Conservation (phyloP, 2,888 invertebrate species). For the Himalopsyche tibetana region DNA sequence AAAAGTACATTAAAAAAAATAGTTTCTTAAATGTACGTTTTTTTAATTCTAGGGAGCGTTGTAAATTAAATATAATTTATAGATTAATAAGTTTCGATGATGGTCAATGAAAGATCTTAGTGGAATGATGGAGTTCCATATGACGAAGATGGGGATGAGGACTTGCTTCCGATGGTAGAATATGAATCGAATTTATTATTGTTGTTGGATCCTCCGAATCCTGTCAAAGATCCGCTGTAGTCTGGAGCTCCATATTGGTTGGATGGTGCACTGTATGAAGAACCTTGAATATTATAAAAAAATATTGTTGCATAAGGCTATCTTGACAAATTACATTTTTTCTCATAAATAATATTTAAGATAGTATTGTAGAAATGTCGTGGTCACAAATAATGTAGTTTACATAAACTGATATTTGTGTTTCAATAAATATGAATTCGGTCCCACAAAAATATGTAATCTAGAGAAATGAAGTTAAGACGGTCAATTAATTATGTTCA, state of each 20-base stretch:
- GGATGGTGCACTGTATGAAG: conserved; percentile 50
- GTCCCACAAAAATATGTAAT: too few relatives aligned
- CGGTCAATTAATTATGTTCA: too few relatives aligned
- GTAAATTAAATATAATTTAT: background rate
- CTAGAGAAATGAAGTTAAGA: too few relatives aligned
- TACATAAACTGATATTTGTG: too few relatives aligned
- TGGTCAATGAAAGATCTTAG: background rate
- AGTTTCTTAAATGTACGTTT: too few relatives aligned
- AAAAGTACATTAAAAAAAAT: background rate
- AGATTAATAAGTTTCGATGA: background rate
- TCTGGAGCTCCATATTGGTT: conserved; percentile 67
- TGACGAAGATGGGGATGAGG: conserved; percentile 34
- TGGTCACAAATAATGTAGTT: too few relatives aligned
- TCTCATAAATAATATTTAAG: too few relatives aligned
- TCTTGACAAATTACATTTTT: too few relatives aligned
- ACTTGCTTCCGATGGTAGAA: background rate
- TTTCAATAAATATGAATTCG: too few relatives aligned
- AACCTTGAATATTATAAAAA: conserved; percentile 44
- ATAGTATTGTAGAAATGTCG: too few relatives aligned
- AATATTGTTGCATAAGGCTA: too few relatives aligned
- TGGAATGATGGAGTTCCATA: conserved; percentile 41
- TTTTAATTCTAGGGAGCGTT: background rate
- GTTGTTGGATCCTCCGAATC: conserved; percentile 68
- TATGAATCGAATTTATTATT: conserved; percentile 14
- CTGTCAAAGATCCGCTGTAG: conserved; percentile 73